A percentile compares a stretch with the other conserved stretches of the same genome.
These are phyloP conservation scores for Drosophila pseudoananassae DNA, from an alignment of 1,140 invertebrate species.

Conservation along the genomic window DNA sequence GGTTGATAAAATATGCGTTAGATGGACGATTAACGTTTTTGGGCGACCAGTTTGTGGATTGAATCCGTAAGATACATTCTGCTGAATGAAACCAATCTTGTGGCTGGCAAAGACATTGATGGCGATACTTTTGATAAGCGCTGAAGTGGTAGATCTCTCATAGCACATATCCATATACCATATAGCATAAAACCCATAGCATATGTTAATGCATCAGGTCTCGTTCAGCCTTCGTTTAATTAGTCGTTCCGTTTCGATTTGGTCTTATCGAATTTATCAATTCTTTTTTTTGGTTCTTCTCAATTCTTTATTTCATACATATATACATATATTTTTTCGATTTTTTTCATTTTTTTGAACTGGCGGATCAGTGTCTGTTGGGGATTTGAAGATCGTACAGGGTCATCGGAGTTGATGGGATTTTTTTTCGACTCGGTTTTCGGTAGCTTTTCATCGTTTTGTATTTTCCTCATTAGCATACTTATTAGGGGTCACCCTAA, in stretches of 20 bases:
- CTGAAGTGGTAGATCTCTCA: conserved; percentile 12
- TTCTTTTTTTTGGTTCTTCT: conserved; percentile 6
- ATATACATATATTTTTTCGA: neutral
- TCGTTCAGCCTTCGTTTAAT: conserved; percentile 73
- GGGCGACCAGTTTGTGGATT: conserved; percentile 43
- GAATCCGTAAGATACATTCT: conserved; percentile 15
- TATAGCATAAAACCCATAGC: conserved; percentile 39
- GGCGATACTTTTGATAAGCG: conserved; percentile 41
- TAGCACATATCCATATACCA: conserved; percentile 20
- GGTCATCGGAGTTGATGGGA: conserved; percentile 14
- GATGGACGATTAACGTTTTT: conserved; percentile 34
- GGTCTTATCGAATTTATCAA: conserved; percentile 75
- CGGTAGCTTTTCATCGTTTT: conserved; percentile 40
- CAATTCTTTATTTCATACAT: neutral
- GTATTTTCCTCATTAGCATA: conserved; percentile 36
- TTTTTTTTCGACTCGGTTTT: conserved; percentile 7
- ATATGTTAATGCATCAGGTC: conserved; percentile 62
- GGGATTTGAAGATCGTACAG: conserved; percentile 14
- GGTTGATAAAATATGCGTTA: conserved; percentile 47
- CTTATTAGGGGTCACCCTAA: conserved; percentile 19
- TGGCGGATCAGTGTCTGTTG: conserved; percentile 39
- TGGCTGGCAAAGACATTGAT: conserved; percentile 25
- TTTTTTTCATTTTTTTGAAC: neutral
- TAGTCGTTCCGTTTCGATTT: conserved; percentile 60
- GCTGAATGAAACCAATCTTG: conserved; percentile 33